phyloP scores from a whole-genome alignment of 2,113 vertebrate genomes.

The Scytalopus superciliaris region DNA sequence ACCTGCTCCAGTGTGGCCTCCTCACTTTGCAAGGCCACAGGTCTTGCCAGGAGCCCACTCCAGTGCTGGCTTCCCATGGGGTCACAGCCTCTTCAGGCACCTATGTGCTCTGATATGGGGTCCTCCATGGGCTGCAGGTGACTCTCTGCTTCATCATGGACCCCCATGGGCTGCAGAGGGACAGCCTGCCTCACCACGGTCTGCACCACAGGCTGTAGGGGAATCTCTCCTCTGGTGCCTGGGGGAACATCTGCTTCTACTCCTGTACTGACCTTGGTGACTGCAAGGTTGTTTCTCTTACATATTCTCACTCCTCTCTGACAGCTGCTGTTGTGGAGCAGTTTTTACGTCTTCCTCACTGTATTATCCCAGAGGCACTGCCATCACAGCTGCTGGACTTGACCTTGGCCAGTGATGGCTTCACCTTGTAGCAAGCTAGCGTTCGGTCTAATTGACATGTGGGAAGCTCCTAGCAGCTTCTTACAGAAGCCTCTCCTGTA shows the following conservation, averaged over 20 bases:
- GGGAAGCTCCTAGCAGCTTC: not conserved
- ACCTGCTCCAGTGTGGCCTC: not conserved
- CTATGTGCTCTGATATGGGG: not conserved
- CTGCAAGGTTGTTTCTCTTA: not conserved
- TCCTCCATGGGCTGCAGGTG: not conserved
- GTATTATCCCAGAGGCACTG: not conserved
- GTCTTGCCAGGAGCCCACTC: not conserved
- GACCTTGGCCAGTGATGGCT: not conserved
- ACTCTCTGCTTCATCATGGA: not conserved
- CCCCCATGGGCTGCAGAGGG: not conserved
- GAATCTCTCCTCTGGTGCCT: not conserved
- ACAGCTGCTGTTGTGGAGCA: not conserved
- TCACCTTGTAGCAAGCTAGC: not conserved
- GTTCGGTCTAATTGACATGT: not conserved
- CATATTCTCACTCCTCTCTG: not conserved
- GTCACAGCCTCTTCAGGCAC: not conserved
- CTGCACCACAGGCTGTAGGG: not conserved
- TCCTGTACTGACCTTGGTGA: fast-evolving
- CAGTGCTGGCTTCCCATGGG: fast-evolving
- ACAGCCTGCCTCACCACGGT: not conserved
- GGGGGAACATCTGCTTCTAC: not conserved
- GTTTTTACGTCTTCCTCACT: not conserved
- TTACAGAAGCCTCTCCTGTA: not conserved
- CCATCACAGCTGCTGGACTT: not conserved
- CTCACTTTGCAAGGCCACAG: too few species aligned